Evolutionary conservation across 2,113 vertebrate genomes (phyloP), one percentile per base, ranked within the genome.

Genomic region (Hipposideros armiger): DNA sequence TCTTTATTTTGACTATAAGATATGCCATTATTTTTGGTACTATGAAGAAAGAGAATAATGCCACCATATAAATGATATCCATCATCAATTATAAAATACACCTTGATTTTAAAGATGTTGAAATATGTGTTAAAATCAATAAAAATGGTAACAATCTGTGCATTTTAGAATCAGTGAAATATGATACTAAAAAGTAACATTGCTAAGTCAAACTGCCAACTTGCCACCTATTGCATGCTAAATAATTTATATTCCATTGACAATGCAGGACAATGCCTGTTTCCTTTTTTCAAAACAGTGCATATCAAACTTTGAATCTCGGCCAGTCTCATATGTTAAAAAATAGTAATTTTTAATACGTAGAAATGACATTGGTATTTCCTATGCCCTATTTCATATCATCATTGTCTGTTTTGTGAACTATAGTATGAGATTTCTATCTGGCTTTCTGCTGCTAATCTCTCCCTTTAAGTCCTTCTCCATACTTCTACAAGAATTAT

Each of bases 391-490:
- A 40, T 72, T 90, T 87, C 4, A 4, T 54, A 54, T 80, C 32
- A 11, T 58, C 1, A 36, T 64, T 90, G 20, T 42, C 45, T 87
- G 10, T 50, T 67, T 91, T 40, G 26, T 93, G 4, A 91, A 73
- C 7, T 30, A 32, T 10, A 58, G 4, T 20, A 54, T 47, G 26
- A 50, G 4, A 36, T 36, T 62, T 88, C 54, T 84, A 1, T 58
- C 7, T 64, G 66, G 4, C 13, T 64, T 90, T 42, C 81, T 87
- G 17, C 26, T 1, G 24, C 50, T 40, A 30, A 40, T 47, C 40
- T 83, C 30, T 92, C 17, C 24, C 11, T 76, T 70, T 62, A 90
- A 76, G n/a, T 89, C 20, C 69, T 81, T 93, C 11, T 87, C 30
- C 16, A 11, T 56, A 90, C 17, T 95, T 69, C 26, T 69, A 42